Evolutionary conservation across 2,888 invertebrate genomes (phyloP), one percentile per base, ranked within the genome.

Genomic region (Caenorhabditis drosophilae): DNA sequence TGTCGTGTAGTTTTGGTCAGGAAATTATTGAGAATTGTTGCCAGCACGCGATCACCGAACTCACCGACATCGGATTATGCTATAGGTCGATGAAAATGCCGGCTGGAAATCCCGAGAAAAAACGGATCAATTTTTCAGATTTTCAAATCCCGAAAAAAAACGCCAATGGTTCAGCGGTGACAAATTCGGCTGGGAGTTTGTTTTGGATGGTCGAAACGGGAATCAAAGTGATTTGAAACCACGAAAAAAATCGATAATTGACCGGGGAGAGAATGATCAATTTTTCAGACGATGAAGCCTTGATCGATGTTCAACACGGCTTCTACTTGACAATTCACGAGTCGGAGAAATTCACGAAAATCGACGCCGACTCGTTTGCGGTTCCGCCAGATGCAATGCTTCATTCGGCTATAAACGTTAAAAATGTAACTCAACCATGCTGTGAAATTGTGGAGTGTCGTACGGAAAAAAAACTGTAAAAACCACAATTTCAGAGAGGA

Each of bases 1-100:
- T 70, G 15, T 58, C 59, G 11, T 77, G 77, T 45, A 59, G 53
- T 38, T 77, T 75, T 55, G 67, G 60, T 6, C 63, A 72, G 12
- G 35, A 55, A 15, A 22, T 27, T 25, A 44, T 73, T 16, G 20
- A 56, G 2, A 55, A 72, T 12, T 77, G 77, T 45, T 77, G 77
- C 49, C 20, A 49, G 1, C 15, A 42, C n/a, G 50, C 68, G 2
- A 51, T 26, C 4, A 40, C 52, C 0, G 67, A 71, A 11, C 31
- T 72, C 34, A 76, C 77, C 0, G 77, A 77, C 20, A 41, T 52
- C 18, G 77, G 77, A 9, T 35, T 61, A 9, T 73, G 73, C 31
- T 58, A 52, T 15, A 48, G 70, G 73, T 67, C 18, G 11, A 15
- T 34, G 20, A n/a, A 26, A 27, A 35, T 44, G 7, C 2, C 1